phyloP scores from a whole-genome alignment of 1,140 invertebrate species.

The Achroia grisella region DNA sequence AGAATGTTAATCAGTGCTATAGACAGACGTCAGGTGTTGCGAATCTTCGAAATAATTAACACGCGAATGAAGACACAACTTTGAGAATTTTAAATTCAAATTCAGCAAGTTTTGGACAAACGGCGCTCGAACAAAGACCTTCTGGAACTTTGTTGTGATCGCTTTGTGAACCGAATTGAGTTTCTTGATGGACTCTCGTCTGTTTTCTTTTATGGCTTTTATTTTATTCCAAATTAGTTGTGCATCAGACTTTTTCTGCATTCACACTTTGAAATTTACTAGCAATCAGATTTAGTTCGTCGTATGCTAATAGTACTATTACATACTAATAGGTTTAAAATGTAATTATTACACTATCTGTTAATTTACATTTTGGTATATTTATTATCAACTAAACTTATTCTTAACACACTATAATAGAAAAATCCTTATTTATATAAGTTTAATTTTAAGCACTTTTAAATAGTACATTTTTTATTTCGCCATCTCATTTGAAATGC shows the following conservation, averaged over 20 bases:
- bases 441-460: too few species aligned
- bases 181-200: constrained; percentile 2
- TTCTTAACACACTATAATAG: too few species aligned
- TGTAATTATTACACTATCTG: too few species aligned
- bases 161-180: constrained; percentile 8
- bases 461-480: too few species aligned
- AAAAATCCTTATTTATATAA: too few species aligned
- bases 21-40: constrained; percentile 33
- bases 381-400: too few species aligned
- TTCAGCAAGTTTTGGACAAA: constrained; percentile 28
- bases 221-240: constrained; percentile 1
- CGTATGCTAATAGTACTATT: too few species aligned
- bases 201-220: constrained; percentile 7
- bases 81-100: constrained; percentile 58
- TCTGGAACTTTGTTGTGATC: not conserved
- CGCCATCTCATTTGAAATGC: too few species aligned
- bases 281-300: too few species aligned
- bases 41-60: constrained; percentile 51
- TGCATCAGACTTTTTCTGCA: not conserved
- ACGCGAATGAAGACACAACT: constrained; percentile 33
- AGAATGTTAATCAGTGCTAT: constrained; percentile 14
- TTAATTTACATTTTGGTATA: too few species aligned
- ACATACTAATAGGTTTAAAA: too few species aligned
- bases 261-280: too few species aligned
- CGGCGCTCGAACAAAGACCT: constrained; percentile 9